Evolutionary conservation across 2,888 invertebrate species (phyloP).

Genomic region (Carterocephalus palaemon): DNA sequence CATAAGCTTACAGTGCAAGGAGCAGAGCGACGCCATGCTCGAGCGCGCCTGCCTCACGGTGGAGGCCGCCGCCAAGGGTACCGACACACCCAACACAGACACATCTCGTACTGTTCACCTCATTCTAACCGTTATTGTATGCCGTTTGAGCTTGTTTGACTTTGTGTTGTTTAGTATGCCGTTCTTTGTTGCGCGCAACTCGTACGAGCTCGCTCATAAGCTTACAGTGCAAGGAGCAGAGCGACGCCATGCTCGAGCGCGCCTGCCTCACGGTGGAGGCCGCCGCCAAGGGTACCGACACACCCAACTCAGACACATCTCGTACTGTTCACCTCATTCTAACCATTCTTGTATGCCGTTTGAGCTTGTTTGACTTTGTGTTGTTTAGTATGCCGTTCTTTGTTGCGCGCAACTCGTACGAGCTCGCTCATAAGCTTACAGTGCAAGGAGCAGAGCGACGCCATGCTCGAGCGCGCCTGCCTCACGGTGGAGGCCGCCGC

Average conservation of each 20-base stretch:
- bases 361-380: not conserved
- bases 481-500: constrained; percentile 97
- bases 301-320: constrained; percentile 11
- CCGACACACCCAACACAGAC: constrained; percentile 12
- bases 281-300: constrained; percentile 87
- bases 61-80: constrained; percentile 94
- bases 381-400: not conserved
- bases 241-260: constrained; percentile 95
- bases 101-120: constrained; percentile 15
- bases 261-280: constrained; percentile 97
- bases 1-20: constrained; percentile 97
- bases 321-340: constrained; percentile 15
- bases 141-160: constrained; percentile 2
- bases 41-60: constrained; percentile 97
- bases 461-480: constrained; percentile 97
- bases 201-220: constrained; percentile 97
- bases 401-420: constrained; percentile 93
- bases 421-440: constrained; percentile 96
- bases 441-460: constrained; percentile 97
- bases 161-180: not conserved
- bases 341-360: constrained; percentile 7
- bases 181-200: constrained; percentile 85
- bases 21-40: constrained; percentile 96
- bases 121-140: constrained; percentile 6
- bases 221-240: constrained; percentile 97